A percentile compares a stretch with the other conserved stretches of the same genome.
Evolutionary conservation across 37 sponge, comb jelly and placozoan species (phyloP).

Genomic region (Ianthella basta): DNA sequence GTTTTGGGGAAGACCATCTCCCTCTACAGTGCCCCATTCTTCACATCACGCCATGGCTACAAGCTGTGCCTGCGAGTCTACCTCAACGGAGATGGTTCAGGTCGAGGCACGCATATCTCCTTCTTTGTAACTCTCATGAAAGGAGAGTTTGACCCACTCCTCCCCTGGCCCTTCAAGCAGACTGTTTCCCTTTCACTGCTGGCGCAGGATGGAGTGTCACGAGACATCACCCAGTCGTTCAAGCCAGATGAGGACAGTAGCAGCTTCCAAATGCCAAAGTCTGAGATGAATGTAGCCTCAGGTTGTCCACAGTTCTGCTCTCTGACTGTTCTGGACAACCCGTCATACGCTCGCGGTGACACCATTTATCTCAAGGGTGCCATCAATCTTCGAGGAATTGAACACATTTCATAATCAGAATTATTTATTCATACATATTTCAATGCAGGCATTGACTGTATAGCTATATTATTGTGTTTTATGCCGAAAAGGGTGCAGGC

Average conservation of each 20-base stretch:
- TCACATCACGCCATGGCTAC: slow-evolving; percentile 81
- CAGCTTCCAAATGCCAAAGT: slow-evolving; percentile 68
- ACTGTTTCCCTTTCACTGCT: slow-evolving; percentile 69
- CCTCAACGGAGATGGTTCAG: slow-evolving; percentile 86
- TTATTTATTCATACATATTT: no score
- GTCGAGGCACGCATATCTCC: slow-evolving; percentile 71
- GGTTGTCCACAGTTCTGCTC: slow-evolving; percentile 87
- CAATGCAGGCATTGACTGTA: no score
- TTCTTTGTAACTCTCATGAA: slow-evolving; percentile 85
- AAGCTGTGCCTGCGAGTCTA: slow-evolving; percentile 83
- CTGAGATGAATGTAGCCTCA: slow-evolving; percentile 87
- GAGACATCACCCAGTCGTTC: slow-evolving; percentile 71
- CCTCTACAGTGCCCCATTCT: slow-evolving; percentile 87
- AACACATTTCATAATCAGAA: slow-evolving; percentile 6
- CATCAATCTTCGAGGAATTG: slow-evolving; percentile 42
- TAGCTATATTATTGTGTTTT: no score
- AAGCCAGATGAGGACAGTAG: slow-evolving; percentile 62
- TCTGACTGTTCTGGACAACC: slow-evolving; percentile 51
- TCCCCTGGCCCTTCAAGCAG: slow-evolving; percentile 84
- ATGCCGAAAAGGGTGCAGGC: no score
- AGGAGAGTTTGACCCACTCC: slow-evolving; percentile 87
- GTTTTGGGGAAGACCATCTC: slow-evolving; percentile 69
- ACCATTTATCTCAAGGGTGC: slow-evolving; percentile 76
- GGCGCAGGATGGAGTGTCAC: slow-evolving; percentile 56
- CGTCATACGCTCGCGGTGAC: slow-evolving; percentile 68